Conservation (phyloP, 2,888 invertebrate species). For the Yponomeuta evonymella region DNA sequence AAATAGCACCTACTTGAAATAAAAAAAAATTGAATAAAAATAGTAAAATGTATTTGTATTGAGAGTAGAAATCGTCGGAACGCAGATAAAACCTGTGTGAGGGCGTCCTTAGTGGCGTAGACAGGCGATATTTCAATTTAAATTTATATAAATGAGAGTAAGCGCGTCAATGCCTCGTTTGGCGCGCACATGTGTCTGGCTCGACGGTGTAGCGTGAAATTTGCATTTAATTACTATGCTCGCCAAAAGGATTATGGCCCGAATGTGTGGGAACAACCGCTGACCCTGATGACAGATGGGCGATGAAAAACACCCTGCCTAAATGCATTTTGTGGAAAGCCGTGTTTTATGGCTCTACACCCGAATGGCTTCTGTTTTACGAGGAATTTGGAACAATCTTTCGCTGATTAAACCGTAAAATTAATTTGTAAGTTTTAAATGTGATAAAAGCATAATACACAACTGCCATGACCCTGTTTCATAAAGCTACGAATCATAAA, state of each 20-base stretch:
- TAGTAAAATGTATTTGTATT: too few species aligned
- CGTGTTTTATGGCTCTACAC: background rate
- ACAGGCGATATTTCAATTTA: constrained; percentile 19
- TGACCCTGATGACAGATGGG: background rate
- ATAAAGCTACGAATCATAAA: too few species aligned
- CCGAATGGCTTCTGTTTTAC: too few species aligned
- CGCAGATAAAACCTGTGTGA: too few species aligned
- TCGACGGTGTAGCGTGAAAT: constrained; percentile 12
- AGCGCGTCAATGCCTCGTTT: constrained; percentile 10
- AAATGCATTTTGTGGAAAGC: background rate
- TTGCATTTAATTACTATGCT: constrained; percentile 22
- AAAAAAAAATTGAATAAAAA: too few species aligned
- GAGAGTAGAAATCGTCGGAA: too few species aligned
- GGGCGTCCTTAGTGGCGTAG: background rate
- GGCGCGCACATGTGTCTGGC: constrained; percentile 18
- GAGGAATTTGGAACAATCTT: too few species aligned
- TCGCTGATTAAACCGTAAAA: too few species aligned
- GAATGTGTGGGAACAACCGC: background rate
- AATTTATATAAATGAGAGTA: constrained; percentile 21
- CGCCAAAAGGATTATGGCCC: constrained; percentile 1
- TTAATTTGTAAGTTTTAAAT: too few species aligned
- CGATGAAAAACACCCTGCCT: background rate
- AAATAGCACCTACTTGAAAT: too few species aligned
- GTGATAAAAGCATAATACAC: too few species aligned
- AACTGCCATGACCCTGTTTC: too few species aligned